phyloP scores from a whole-genome alignment of 2,888 invertebrate genomes.

The Dinocampus coccinellae region DNA sequence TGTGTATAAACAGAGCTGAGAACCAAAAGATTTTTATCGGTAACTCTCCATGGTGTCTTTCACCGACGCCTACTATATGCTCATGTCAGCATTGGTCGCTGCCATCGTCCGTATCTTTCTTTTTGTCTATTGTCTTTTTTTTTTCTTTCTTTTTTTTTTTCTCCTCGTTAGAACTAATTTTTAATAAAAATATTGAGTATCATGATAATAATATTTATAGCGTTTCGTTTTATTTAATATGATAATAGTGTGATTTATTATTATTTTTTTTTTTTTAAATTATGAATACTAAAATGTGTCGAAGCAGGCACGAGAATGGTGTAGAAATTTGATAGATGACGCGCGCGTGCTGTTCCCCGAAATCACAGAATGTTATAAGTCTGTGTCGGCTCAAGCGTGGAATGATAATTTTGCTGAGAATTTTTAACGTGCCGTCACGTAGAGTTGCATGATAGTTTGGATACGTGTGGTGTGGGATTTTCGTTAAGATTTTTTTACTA shows the following conservation, averaged over 20 bases:
- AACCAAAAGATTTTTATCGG: conserved; percentile 60
- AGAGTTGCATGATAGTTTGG: conserved; percentile 23
- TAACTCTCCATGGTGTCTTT: conserved; percentile 48
- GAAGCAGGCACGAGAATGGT: conserved; percentile 4
- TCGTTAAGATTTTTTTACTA: conserved; percentile 9
- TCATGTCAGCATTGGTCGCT: conserved; percentile 44
- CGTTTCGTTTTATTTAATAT: too few relatives aligned
- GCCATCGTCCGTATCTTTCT: conserved; percentile 49
- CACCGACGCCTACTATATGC: conserved; percentile 51
- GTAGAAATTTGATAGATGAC: conserved; percentile 16
- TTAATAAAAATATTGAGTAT: too few relatives aligned
- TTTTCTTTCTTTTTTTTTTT: too few relatives aligned
- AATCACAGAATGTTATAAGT: conserved; percentile 39
- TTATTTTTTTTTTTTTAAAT: background rate
- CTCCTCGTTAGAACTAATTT: too few relatives aligned
- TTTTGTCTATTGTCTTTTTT: conserved; percentile 4
- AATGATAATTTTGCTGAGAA: conserved; percentile 52
- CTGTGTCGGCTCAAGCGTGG: conserved; percentile 33
- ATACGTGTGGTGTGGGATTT: conserved; percentile 4
- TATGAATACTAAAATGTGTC: background rate
- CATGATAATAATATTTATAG: too few relatives aligned
- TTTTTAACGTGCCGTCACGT: conserved; percentile 56
- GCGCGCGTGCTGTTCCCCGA: conserved; percentile 47
- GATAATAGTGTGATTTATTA: too few relatives aligned
- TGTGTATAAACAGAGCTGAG: conserved; percentile 32